Percentiles rank a stretch among this genome's conserved stretches.
Evolutionary conservation across 2,113 vertebrate genomes (phyloP).

Genomic region (Polypterus senegalus): DNA sequence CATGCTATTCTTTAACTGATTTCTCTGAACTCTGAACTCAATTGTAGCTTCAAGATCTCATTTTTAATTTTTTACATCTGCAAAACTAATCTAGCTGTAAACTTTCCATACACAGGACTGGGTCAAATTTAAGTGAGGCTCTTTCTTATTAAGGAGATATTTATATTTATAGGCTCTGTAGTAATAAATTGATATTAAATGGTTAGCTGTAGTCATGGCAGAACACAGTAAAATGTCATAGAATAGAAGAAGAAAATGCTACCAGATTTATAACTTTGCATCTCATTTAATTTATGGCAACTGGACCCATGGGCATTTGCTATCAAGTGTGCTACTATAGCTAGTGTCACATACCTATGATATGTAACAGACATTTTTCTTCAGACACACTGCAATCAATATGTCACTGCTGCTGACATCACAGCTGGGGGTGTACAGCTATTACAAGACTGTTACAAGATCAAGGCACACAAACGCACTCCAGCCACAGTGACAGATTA

Average conservation of each 20-base stretch:
- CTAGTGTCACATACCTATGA: background rate
- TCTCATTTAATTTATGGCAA: conserved; percentile 19
- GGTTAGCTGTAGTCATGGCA: background rate
- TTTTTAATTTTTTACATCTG: too few species aligned
- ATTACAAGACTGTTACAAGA: conserved; percentile 15
- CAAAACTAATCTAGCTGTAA: too few species aligned
- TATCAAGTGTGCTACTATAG: conserved; percentile 11
- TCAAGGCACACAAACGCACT: conserved; percentile 17
- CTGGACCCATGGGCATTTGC: conserved; percentile 12
- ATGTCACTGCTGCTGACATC: conserved; percentile 24
- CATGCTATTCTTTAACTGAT: too few species aligned
- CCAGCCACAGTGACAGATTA: conserved; percentile 26
- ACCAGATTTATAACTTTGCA: conserved; percentile 9
- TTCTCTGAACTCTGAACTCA: too few species aligned
- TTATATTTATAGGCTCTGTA: background rate
- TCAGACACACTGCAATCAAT: conserved; percentile 26
- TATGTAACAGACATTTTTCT: conserved; percentile 17
- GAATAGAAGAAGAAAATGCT: conserved; percentile 4
- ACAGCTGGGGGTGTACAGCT: conserved; percentile 19
- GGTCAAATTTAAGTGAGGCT: too few species aligned
- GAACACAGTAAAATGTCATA: conserved; percentile 1
- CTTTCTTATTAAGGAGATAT: background rate
- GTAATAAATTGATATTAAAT: conserved; percentile 4
- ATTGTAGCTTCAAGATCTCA: too few species aligned
- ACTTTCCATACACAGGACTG: too few species aligned